These are phyloP conservation scores for Eira barbara DNA, from an alignment of 2,113 vertebrate species.

Conservation along the genomic window DNA sequence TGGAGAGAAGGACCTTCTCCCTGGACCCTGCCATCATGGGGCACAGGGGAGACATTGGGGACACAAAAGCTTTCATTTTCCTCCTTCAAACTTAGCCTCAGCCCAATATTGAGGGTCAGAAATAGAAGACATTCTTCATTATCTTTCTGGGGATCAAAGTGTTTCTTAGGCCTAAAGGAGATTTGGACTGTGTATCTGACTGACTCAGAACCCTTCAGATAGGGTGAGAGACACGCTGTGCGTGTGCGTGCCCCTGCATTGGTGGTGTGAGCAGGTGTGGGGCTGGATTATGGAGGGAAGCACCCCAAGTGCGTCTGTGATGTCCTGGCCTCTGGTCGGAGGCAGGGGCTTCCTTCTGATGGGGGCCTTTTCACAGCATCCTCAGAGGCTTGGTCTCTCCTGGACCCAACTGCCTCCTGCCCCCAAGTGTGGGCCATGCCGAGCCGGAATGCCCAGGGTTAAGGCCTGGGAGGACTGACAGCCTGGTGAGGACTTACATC, in stretches of 20 bases:
- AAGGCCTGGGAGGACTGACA: background rate
- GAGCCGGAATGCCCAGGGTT: background rate
- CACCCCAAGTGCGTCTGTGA: background rate
- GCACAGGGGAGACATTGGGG: rapidly evolving
- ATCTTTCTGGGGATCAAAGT: background rate
- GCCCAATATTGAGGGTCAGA: background rate
- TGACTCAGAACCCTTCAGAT: background rate
- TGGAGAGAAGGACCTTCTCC: background rate
- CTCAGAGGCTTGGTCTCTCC: background rate
- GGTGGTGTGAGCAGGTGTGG: background rate
- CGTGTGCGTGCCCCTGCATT: rapidly evolving
- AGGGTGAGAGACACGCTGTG: background rate
- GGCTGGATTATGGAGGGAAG: background rate
- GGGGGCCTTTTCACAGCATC: too few species aligned
- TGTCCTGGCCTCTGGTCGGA: background rate
- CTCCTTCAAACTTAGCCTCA: background rate
- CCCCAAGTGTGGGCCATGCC: rapidly evolving
- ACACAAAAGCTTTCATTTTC: background rate
- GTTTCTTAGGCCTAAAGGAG: background rate
- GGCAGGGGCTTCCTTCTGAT: background rate
- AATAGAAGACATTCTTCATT: background rate
- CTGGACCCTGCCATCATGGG: background rate
- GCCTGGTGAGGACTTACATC: background rate
- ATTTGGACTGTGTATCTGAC: background rate
- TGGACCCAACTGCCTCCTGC: background rate